A percentile compares a stretch with the other conserved stretches of the same genome.
These are phyloP conservation scores for Callaeas wilsoni DNA, from an alignment of 2,113 vertebrate species.

Conservation along the genomic window DNA sequence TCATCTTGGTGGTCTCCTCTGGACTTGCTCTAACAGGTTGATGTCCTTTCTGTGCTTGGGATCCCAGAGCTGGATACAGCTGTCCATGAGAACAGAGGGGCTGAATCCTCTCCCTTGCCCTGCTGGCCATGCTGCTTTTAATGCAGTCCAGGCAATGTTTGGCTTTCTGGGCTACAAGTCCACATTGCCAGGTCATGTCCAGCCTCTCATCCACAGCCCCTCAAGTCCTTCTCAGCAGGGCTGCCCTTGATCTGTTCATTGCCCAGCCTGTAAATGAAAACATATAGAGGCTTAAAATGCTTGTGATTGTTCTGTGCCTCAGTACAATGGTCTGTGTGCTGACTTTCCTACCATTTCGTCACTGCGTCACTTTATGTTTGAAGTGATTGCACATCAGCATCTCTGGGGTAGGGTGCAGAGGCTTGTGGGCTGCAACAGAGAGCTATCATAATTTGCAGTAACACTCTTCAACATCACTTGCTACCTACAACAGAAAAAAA, in stretches of 20 bases:
- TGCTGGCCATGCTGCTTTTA: accelerated
- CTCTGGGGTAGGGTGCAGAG: not conserved
- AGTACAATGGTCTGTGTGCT: not conserved
- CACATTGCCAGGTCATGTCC: not conserved
- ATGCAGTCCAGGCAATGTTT: accelerated
- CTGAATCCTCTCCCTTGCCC: not conserved
- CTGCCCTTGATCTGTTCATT: not conserved
- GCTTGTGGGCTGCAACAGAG: accelerated
- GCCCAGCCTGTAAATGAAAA: not conserved
- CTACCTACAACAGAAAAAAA: not conserved
- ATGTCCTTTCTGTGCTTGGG: not conserved
- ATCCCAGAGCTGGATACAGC: not conserved
- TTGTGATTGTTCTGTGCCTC: not conserved
- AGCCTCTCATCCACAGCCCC: not conserved
- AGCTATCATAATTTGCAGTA: not conserved
- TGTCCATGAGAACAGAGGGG: not conserved
- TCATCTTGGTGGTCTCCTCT: not conserved
- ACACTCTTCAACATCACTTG: not conserved
- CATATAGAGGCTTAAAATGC: not conserved
- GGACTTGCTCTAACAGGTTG: not conserved
- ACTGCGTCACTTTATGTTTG: not conserved
- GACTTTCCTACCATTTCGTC: not conserved
- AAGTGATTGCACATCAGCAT: not conserved
- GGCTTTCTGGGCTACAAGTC: not conserved
- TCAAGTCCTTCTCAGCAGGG: not conserved